Conservation (phyloP, 1,140 invertebrate genomes). For the Panulirus ornatus region DNA sequence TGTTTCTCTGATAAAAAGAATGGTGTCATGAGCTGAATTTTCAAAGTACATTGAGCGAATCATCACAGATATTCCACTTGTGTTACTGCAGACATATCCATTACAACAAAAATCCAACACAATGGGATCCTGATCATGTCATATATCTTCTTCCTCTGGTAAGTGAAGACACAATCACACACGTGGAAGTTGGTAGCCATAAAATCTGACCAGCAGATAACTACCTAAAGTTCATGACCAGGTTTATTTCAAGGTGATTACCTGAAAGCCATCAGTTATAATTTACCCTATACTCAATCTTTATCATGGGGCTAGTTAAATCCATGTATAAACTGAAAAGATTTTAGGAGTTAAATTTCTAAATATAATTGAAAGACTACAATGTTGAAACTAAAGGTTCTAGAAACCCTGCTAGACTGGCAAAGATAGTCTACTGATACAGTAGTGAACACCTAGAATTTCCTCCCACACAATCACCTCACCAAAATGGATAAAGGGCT, state of each 20-base stretch:
- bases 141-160: neutral
- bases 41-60: slow-evolving; percentile 62
- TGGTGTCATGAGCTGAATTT: slow-evolving; percentile 34
- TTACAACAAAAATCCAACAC: neutral
- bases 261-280: slow-evolving; percentile 7
- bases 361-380: slow-evolving; percentile 69
- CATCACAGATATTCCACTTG: slow-evolving; percentile 58
- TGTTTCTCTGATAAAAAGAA: slow-evolving; percentile 26
- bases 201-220: slow-evolving; percentile 72
- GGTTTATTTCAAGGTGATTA: slow-evolving; percentile 25
- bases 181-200: slow-evolving; percentile 48
- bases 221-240: slow-evolving; percentile 51
- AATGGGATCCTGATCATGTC: neutral
- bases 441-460: slow-evolving; percentile 65
- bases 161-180: slow-evolving; percentile 33
- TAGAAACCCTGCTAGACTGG: slow-evolving; percentile 72
- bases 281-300: slow-evolving; percentile 41
- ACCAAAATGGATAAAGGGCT: slow-evolving; percentile 21
- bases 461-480: slow-evolving; percentile 36
- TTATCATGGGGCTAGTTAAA: slow-evolving; percentile 25
- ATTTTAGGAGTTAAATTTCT: slow-evolving; percentile 57
- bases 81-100: slow-evolving; percentile 27
- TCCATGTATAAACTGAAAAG: slow-evolving; percentile 27
- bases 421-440: slow-evolving; percentile 68
- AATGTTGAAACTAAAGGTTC: slow-evolving; percentile 70